Percentiles rank a stretch among this genome's conserved stretches.
Conservation (phyloP, 2,113 vertebrate genomes). For the Ellobius talpinus region DNA sequence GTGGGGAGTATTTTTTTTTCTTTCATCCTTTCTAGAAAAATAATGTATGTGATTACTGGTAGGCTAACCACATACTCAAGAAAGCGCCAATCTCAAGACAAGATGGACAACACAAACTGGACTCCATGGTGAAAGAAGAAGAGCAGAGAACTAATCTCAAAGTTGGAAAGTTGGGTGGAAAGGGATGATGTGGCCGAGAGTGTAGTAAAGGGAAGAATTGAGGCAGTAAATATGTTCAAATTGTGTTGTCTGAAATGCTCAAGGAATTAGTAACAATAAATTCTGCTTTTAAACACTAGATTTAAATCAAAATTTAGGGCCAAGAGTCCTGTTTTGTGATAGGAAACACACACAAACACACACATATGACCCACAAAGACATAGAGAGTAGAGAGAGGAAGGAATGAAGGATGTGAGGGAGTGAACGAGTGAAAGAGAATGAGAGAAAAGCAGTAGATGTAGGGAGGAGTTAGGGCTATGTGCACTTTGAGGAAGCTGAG, state of each 20-base stretch:
- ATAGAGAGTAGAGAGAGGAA: not conserved
- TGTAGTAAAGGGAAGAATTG: too few species aligned
- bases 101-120: not conserved
- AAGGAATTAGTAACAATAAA: not conserved
- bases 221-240: not conserved
- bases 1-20: not conserved
- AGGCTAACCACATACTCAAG: not conserved
- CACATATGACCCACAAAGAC: not conserved
- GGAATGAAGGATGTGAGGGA: rapidly evolving
- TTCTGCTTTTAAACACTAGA: not conserved
- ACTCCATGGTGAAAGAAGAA: not conserved
- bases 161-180: not conserved
- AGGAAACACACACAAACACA: not conserved
- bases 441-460: rapidly evolving
- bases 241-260: not conserved
- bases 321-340: not conserved
- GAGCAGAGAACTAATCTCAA: not conserved
- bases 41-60: not conserved
- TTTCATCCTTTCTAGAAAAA: rapidly evolving
- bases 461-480: not conserved
- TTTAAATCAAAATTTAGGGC: not conserved
- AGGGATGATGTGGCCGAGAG: too few species aligned
- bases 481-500: not conserved
- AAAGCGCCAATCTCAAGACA: not conserved
- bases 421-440: too few species aligned